phyloP scores from a whole-genome alignment of 2,797 vertebrate species.

The Lepus oiostolus region DNA sequence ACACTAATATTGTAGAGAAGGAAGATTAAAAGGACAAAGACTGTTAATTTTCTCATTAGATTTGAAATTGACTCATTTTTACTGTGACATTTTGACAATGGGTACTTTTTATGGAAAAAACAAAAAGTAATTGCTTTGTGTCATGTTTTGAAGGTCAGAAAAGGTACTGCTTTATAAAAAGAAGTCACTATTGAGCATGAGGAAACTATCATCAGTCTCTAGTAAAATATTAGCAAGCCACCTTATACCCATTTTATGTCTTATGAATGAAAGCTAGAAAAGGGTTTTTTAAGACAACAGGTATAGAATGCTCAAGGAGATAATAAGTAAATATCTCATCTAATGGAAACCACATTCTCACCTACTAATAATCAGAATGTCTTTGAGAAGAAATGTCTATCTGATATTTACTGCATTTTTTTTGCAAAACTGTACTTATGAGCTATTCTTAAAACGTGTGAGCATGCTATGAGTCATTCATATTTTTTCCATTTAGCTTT shows the following conservation, averaged over 20 bases:
- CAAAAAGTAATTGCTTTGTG: constrained; percentile 54
- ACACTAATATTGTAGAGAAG: background rate
- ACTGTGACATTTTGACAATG: constrained; percentile 34
- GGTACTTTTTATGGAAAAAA: constrained; percentile 38
- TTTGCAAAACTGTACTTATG: constrained; percentile 48
- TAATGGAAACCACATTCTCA: constrained; percentile 56
- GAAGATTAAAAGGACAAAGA: constrained; percentile 40
- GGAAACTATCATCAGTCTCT: constrained; percentile 51
- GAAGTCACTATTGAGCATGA: constrained; percentile 51
- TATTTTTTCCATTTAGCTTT: constrained; percentile 45
- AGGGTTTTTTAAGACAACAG: constrained; percentile 18
- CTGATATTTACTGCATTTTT: constrained; percentile 50
- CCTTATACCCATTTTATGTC: constrained; percentile 44
- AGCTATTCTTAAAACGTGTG: constrained; percentile 5
- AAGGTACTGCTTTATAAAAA: constrained; percentile 53
- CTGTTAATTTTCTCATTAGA: constrained; percentile 47
- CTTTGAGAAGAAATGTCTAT: constrained; percentile 42
- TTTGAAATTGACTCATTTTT: constrained; percentile 48
- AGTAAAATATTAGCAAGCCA: constrained; percentile 62
- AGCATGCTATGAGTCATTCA: background rate
- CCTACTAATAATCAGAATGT: constrained; percentile 49
- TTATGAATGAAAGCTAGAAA: constrained; percentile 21
- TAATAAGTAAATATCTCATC: constrained; percentile 51
- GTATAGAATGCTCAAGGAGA: background rate
- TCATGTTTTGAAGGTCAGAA: constrained; percentile 25